Evolutionary conservation across 1,140 invertebrate genomes (phyloP).

Genomic region (Tachypleus tridentatus): DNA sequence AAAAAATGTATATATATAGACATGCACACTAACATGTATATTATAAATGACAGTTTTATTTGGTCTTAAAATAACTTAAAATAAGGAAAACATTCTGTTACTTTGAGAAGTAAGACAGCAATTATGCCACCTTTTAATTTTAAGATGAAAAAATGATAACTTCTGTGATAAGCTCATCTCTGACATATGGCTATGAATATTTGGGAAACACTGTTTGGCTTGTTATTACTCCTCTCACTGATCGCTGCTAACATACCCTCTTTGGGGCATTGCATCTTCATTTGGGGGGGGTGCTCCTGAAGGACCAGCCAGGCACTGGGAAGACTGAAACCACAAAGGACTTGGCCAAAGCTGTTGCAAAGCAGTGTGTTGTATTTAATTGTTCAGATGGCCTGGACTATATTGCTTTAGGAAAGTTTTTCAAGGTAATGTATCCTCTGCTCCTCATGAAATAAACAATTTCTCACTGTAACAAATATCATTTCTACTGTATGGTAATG

Average conservation of each 20-base stretch:
- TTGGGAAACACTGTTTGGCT: slow-evolving; percentile 74
- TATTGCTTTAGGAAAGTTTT: slow-evolving; percentile 87
- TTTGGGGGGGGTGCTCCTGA: slow-evolving; percentile 75
- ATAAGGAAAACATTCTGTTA: too few relatives aligned
- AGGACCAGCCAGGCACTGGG: slow-evolving; percentile 85
- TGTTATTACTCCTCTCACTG: slow-evolving; percentile 78
- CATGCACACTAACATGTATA: too few relatives aligned
- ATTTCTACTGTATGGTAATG: too few relatives aligned
- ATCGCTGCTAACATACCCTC: slow-evolving; percentile 78
- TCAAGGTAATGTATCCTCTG: slow-evolving; percentile 48
- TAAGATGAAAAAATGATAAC: slow-evolving; percentile 56
- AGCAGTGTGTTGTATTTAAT: slow-evolving; percentile 94
- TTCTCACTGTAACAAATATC: too few relatives aligned
- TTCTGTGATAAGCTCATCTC: slow-evolving; percentile 81
- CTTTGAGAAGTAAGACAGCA: too few relatives aligned
- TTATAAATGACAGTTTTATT: too few relatives aligned
- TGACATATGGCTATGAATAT: slow-evolving; percentile 90
- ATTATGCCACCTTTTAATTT: slow-evolving; percentile 1
- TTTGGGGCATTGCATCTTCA: slow-evolving; percentile 77
- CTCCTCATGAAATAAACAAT: not conserved
- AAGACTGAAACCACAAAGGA: slow-evolving; percentile 96
- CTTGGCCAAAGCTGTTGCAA: slow-evolving; percentile 88
- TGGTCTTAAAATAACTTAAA: too few relatives aligned
- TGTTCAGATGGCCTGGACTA: slow-evolving; percentile 85
- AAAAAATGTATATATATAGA: too few relatives aligned